Conservation (phyloP, 1,140 invertebrate genomes). For the Parapsyche elsis region DNA sequence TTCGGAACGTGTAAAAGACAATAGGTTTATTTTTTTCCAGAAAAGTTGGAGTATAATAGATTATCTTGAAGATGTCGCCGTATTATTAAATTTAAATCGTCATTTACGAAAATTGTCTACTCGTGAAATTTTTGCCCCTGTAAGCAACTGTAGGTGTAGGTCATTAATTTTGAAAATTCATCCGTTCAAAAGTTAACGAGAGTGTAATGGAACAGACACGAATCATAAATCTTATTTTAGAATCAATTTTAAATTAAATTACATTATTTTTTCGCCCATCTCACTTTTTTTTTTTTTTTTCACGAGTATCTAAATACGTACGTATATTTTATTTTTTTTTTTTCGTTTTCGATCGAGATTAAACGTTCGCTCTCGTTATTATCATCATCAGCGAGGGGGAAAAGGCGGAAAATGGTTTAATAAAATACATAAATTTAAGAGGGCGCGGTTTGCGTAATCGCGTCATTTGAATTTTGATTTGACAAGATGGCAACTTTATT, state of each 20-base stretch:
- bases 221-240: slow-evolving; percentile 27
- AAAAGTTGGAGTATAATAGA: no score
- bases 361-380: no score
- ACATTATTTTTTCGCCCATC: not conserved
- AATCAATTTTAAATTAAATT: slow-evolving; percentile 16
- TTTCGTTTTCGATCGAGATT: not conserved
- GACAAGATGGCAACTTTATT: no score
- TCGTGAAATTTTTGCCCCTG: slow-evolving; percentile 2
- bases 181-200: slow-evolving; percentile 26
- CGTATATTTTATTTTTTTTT: not conserved
- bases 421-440: no score
- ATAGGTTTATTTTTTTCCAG: no score
- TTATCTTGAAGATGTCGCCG: not conserved
- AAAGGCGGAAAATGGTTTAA: no score
- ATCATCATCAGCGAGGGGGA: no score
- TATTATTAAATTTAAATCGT: not conserved
- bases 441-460: no score
- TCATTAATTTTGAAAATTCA: slow-evolving; percentile 27
- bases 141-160: not conserved
- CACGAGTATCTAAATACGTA: no score
- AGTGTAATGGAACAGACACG: slow-evolving; percentile 31
- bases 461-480: no score
- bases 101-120: slow-evolving; percentile 25
- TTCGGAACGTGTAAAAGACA: no score
- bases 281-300: not conserved